Evolutionary conservation across 2,797 vertebrate species (phyloP).

Genomic region (Pseudochirops cupreus): DNA sequence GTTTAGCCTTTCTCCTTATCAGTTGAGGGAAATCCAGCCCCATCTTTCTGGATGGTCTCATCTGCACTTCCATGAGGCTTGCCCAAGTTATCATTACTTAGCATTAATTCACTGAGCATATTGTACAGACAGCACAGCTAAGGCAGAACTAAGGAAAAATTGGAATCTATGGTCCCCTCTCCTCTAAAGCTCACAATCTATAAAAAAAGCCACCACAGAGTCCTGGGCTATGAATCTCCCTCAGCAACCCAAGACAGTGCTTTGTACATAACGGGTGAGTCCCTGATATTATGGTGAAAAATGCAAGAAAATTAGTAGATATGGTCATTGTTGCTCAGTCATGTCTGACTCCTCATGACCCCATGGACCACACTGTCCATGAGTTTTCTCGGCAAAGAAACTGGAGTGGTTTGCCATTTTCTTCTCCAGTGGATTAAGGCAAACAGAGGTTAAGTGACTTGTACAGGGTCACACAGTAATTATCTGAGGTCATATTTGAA

Average conservation of each 20-base stretch:
- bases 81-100: not conserved
- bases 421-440: not conserved
- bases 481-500: not conserved
- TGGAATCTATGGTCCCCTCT: not conserved
- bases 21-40: not conserved
- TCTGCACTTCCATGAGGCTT: not conserved
- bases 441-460: not conserved
- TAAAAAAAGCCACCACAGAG: not conserved
- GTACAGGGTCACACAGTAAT: not conserved
- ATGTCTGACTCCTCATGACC: too few relatives aligned
- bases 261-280: not conserved
- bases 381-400: not conserved
- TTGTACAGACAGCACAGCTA: not conserved
- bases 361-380: not conserved
- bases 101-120: not conserved
- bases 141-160: not conserved
- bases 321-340: too few relatives aligned
- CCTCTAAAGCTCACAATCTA: not conserved
- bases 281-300: not conserved
- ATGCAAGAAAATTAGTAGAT: not conserved
- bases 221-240: not conserved
- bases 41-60: constrained; percentile 2
- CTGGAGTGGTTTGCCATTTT: not conserved
- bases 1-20: not conserved
- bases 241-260: not conserved